These are phyloP conservation scores for Halcyon senegalensis DNA, from an alignment of 2,113 vertebrate species.

Conservation along the genomic window DNA sequence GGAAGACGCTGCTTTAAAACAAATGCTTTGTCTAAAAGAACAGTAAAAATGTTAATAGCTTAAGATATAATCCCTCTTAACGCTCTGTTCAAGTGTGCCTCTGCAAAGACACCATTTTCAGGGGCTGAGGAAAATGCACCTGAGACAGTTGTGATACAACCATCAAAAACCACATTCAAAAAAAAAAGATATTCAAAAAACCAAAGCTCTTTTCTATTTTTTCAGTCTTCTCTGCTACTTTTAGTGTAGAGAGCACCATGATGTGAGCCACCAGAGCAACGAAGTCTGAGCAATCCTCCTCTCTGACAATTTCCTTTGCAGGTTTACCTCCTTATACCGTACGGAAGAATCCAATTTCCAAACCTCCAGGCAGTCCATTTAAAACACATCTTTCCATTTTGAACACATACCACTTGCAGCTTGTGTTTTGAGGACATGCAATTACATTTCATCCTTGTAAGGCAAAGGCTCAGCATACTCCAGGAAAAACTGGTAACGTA, in stretches of 20 bases:
- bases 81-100: not conserved
- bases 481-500: not conserved
- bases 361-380: constrained; percentile 25
- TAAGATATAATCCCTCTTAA: not conserved
- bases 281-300: not conserved
- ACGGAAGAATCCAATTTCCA: constrained; percentile 48
- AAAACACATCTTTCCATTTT: constrained; percentile 21
- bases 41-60: not conserved
- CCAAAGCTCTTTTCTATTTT: not conserved
- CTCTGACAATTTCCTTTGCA: not conserved
- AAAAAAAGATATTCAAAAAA: not conserved
- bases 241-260: not conserved
- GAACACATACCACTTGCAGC: not conserved
- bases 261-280: not conserved
- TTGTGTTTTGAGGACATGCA: not conserved
- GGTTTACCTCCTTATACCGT: not conserved
- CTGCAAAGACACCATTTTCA: not conserved
- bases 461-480: constrained; percentile 5
- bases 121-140: not conserved
- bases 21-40: not conserved
- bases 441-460: not conserved
- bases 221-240: not conserved
- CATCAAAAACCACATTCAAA: not conserved
- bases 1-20: not conserved
- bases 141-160: not conserved